A percentile compares a stretch with the other conserved stretches of the same genome.
Evolutionary conservation across 1,140 invertebrate species (phyloP).

Genomic region (Diuraphis noxia): DNA sequence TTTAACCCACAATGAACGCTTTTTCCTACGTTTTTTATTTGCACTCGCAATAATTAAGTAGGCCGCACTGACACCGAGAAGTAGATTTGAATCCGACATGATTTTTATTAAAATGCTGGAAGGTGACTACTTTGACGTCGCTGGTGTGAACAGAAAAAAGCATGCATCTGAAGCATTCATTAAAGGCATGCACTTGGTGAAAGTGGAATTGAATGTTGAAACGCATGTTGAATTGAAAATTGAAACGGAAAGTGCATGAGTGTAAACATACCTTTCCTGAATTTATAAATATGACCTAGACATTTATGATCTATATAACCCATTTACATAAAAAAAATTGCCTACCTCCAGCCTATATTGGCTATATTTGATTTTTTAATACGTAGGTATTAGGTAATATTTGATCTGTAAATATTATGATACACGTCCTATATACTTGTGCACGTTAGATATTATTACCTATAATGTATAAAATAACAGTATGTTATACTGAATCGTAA

Average conservation of each 20-base stretch:
- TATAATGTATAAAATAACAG: background rate
- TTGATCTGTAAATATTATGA: too few relatives aligned
- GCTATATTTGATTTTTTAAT: background rate
- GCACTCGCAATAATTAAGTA: background rate
- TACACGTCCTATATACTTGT: too few relatives aligned
- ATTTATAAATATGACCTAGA: constrained; percentile 1
- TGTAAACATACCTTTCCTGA: background rate
- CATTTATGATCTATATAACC: background rate
- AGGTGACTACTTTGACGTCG: background rate
- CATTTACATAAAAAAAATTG: background rate
- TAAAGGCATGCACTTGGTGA: background rate
- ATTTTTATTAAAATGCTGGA: background rate
- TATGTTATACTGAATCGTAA: background rate
- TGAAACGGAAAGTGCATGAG: background rate
- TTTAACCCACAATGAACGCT: background rate
- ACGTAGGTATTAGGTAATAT: too few relatives aligned
- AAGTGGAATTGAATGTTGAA: background rate
- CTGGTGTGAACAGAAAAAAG: background rate
- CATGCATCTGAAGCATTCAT: background rate
- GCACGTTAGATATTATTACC: too few relatives aligned
- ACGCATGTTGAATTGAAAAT: background rate
- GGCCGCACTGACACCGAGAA: background rate
- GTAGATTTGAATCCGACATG: background rate
- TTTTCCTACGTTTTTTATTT: background rate
- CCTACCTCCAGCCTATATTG: background rate